A percentile compares a stretch with the other conserved stretches of the same genome.
phyloP scores from a whole-genome alignment of 2,113 vertebrate species.

The Australoheros scitulus region DNA sequence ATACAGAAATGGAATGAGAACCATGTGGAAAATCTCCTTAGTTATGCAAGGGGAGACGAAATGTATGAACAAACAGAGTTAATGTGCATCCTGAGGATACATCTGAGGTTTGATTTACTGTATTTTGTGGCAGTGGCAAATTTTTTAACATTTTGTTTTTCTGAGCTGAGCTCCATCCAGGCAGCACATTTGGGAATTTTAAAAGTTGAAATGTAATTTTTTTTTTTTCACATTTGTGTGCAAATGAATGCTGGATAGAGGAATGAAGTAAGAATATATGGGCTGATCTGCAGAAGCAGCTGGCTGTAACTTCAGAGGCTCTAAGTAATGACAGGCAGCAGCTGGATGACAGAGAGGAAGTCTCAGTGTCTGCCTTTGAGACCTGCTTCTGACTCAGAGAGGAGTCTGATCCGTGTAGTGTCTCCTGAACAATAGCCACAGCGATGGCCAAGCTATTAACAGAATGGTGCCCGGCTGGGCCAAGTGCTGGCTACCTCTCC shows the following conservation, averaged over 20 bases:
- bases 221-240: neutral
- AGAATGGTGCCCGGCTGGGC: constrained; percentile 24
- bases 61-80: neutral
- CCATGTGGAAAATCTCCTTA: constrained; percentile 25
- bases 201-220: neutral
- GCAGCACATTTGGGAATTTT: neutral
- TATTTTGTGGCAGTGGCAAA: neutral
- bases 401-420: constrained; percentile 32
- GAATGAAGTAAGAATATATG: neutral
- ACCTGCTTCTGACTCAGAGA: constrained; percentile 57
- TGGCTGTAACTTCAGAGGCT: constrained; percentile 60
- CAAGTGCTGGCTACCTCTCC: constrained; percentile 38
- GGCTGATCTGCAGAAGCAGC: constrained; percentile 47
- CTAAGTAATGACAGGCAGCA: constrained; percentile 55
- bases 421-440: constrained; percentile 65
- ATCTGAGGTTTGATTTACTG: neutral
- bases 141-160: neutral
- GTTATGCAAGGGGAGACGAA: constrained; percentile 5
- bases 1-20: constrained; percentile 50
- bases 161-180: neutral
- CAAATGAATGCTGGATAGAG: constrained; percentile 11
- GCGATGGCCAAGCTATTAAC: constrained; percentile 63
- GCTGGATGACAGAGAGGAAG: constrained; percentile 66
- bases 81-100: neutral
- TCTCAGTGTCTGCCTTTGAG: constrained; percentile 53